Evolutionary conservation across 1,140 invertebrate species (phyloP).

Genomic region (Meloidogyne chitwoodi): DNA sequence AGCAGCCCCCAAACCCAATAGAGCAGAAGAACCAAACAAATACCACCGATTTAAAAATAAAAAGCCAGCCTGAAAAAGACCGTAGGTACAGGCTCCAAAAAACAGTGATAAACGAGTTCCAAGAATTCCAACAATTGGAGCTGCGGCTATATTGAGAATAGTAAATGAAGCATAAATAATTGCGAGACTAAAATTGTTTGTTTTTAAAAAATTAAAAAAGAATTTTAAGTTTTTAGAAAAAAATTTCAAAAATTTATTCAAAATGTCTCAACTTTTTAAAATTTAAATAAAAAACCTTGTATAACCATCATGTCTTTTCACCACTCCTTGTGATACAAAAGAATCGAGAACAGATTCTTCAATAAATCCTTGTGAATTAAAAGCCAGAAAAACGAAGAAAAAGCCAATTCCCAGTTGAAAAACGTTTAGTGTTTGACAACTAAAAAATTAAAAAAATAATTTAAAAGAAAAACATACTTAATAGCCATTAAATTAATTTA

Average conservation of each 20-base stretch:
- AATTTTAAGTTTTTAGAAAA: neutral
- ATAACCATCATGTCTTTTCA: constrained; percentile 38
- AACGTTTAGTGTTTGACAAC: constrained; percentile 37
- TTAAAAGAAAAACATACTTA: neutral
- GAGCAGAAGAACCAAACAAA: constrained; percentile 39
- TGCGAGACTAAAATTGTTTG: neutral
- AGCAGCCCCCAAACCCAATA: constrained; percentile 50
- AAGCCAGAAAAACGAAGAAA: constrained; percentile 48
- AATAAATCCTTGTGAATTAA: constrained; percentile 45
- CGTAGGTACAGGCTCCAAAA: constrained; percentile 39
- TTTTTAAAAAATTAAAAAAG: too few species aligned
- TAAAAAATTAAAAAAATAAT: neutral
- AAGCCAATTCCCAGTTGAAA: constrained; percentile 46
- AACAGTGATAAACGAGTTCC: constrained; percentile 2
- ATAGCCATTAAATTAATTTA: neutral
- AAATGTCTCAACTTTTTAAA: neutral
- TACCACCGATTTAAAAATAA: constrained; percentile 41
- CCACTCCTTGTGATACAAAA: neutral
- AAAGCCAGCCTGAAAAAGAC: constrained; percentile 43
- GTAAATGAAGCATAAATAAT: constrained; percentile 38
- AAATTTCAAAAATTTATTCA: neutral
- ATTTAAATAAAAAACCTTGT: constrained; percentile 5
- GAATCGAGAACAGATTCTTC: constrained; percentile 40
- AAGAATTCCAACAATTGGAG: constrained; percentile 36
- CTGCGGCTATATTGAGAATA: constrained; percentile 44